Percentiles rank a stretch among this genome's conserved stretches.
These are phyloP conservation scores for Nematostella vectensis DNA, from an alignment of 92 coral and sea anemone genomes.

Conservation along the genomic window DNA sequence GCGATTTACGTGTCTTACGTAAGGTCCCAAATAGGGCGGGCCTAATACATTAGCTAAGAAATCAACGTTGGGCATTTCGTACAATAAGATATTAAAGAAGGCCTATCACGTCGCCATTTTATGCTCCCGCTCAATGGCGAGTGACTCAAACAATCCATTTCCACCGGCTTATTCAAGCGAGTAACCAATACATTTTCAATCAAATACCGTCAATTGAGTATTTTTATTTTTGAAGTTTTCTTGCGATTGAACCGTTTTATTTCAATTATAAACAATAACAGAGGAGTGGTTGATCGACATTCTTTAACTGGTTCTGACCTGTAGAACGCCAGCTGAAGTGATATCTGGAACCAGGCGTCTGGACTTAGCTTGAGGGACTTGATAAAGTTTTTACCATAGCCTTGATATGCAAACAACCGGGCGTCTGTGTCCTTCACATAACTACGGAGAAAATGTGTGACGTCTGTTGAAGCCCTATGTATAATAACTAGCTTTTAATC, in stretches of 20 bases:
- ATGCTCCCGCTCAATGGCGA: too few species aligned
- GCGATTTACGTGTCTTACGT: too few species aligned
- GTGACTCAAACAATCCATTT: too few species aligned
- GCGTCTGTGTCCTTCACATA: constrained; percentile 69
- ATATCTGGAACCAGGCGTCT: constrained; percentile 87
- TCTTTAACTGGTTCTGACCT: constrained; percentile 33
- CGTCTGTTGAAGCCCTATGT: too few species aligned
- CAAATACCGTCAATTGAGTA: too few species aligned
- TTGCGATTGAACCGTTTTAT: neutral
- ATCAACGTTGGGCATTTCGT: neutral
- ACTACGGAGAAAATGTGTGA: too few species aligned
- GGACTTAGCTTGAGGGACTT: constrained; percentile 85
- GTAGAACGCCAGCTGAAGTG: constrained; percentile 81
- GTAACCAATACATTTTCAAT: too few species aligned
- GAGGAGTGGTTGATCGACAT: neutral
- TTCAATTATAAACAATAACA: neutral
- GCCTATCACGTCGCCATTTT: too few species aligned
- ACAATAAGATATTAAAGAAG: neutral
- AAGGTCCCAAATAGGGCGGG: too few species aligned
- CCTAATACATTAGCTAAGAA: neutral
- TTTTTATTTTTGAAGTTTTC: too few species aligned
- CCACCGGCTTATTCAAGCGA: too few species aligned
- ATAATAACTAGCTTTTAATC: too few species aligned
- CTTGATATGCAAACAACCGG: constrained; percentile 64
- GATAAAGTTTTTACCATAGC: constrained; percentile 79